Conservation (phyloP, 2,888 invertebrate species). For the Melanophora roralis region DNA sequence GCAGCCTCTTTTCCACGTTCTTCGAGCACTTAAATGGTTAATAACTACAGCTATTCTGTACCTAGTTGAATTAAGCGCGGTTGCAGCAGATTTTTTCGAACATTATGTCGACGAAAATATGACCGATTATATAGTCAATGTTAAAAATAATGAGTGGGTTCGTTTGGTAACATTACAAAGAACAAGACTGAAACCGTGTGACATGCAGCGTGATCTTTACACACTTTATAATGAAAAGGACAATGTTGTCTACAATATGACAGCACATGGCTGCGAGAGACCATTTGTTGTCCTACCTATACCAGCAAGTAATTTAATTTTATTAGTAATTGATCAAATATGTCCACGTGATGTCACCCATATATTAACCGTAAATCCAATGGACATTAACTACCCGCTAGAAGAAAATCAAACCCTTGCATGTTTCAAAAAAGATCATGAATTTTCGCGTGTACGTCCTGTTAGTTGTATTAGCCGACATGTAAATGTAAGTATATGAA, state of each 20-base stretch:
- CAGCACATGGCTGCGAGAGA: slow-evolving; percentile 77
- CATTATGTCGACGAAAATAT: slow-evolving; percentile 79
- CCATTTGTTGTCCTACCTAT: slow-evolving; percentile 87
- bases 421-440: slow-evolving; percentile 80
- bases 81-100: slow-evolving; percentile 77
- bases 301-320: slow-evolving; percentile 86
- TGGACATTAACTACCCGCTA: slow-evolving; percentile 77
- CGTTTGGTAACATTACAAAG: slow-evolving; percentile 83
- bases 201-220: slow-evolving; percentile 83
- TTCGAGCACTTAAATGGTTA: slow-evolving; percentile 80
- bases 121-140: slow-evolving; percentile 76
- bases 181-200: slow-evolving; percentile 91
- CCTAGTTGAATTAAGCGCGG: slow-evolving; percentile 79
- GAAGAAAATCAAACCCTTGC: slow-evolving; percentile 80
- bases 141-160: slow-evolving; percentile 80
- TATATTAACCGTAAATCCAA: slow-evolving; percentile 75
- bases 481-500: slow-evolving; percentile 81
- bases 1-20: slow-evolving; percentile 81
- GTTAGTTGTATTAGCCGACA: slow-evolving; percentile 87
- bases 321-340: slow-evolving; percentile 85
- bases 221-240: slow-evolving; percentile 78
- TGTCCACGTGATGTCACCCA: slow-evolving; percentile 80
- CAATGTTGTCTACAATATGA: slow-evolving; percentile 78
- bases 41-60: slow-evolving; percentile 80
- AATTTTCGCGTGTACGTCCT: slow-evolving; percentile 83